Evolutionary conservation across 35 echinoderm and acorn worm genomes (phyloP).

Genomic region (Apostichopus parvimensis): DNA sequence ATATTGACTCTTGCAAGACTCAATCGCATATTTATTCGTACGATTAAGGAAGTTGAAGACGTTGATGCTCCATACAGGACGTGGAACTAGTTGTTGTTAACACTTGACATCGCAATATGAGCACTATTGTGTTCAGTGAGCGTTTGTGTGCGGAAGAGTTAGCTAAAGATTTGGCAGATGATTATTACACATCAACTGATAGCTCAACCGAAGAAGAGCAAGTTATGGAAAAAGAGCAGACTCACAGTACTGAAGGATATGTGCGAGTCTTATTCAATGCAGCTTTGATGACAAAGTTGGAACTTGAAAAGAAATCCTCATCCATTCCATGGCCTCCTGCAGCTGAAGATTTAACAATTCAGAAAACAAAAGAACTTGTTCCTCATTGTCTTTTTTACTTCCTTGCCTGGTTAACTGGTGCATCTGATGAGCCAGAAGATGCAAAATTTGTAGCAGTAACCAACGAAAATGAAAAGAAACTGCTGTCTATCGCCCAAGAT

Average conservation of each 20-base stretch:
- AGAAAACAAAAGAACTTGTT: constrained; percentile 8
- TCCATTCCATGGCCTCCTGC: background rate
- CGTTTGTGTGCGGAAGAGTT: too few relatives aligned
- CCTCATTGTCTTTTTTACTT: constrained; percentile 55
- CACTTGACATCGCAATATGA: too few relatives aligned
- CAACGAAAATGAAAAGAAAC: background rate
- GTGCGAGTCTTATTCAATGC: background rate
- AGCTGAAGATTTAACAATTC: background rate
- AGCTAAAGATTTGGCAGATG: too few relatives aligned
- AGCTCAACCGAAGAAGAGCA: constrained; percentile 7
- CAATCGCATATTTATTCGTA: too few relatives aligned
- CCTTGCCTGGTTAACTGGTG: constrained; percentile 48
- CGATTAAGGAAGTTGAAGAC: too few relatives aligned
- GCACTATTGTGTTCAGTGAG: too few relatives aligned
- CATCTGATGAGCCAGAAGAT: constrained; percentile 15
- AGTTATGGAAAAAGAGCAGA: background rate
- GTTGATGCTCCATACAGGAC: too few relatives aligned
- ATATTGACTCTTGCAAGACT: too few relatives aligned
- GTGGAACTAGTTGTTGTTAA: too few relatives aligned
- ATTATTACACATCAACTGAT: background rate
- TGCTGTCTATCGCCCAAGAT: constrained; percentile 14
- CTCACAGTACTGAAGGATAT: background rate
- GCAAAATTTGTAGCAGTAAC: background rate
- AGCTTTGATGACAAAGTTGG: background rate
- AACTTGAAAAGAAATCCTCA: background rate